phyloP scores from a whole-genome alignment of 2,888 invertebrate species.

The Archaeoteleia sp. region DNA sequence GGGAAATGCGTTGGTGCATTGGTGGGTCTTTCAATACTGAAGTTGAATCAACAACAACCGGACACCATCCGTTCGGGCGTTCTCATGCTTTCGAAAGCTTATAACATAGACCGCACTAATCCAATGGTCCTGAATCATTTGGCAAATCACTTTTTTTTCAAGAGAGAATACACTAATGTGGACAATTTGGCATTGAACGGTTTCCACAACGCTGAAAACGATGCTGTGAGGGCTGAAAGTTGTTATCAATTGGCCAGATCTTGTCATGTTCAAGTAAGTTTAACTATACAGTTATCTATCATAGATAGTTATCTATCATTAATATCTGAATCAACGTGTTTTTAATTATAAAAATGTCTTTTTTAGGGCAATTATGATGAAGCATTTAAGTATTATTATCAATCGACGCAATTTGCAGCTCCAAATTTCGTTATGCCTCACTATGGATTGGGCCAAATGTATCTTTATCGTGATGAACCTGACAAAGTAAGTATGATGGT shows the following conservation, averaged over 20 bases:
- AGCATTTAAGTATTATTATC: slow-evolving; percentile 99
- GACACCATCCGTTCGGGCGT: slow-evolving; percentile 96
- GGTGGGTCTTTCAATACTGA: slow-evolving; percentile 95
- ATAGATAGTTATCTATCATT: too few relatives aligned
- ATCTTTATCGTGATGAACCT: slow-evolving; percentile 95
- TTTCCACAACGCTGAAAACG: slow-evolving; percentile 99
- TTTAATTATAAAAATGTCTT: too few relatives aligned
- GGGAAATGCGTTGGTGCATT: slow-evolving; percentile 96
- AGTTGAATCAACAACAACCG: slow-evolving; percentile 93
- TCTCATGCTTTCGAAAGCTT: slow-evolving; percentile 96
- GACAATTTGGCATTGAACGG: slow-evolving; percentile 97
- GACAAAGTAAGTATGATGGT: too few relatives aligned
- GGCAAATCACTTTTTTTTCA: slow-evolving; percentile 99
- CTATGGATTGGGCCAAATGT: slow-evolving; percentile 99
- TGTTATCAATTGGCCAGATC: slow-evolving; percentile 98
- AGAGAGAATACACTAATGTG: slow-evolving; percentile 97
- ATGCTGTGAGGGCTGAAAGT: slow-evolving; percentile 98
- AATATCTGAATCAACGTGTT: too few relatives aligned
- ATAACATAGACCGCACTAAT: slow-evolving; percentile 96
- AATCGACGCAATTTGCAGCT: slow-evolving; percentile 98
- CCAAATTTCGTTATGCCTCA: slow-evolving; percentile 96
- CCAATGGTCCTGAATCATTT: slow-evolving; percentile 99
- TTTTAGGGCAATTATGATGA: slow-evolving; percentile 90
- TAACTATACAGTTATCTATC: too few relatives aligned
- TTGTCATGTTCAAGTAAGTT: slow-evolving; percentile 89